Evolutionary conservation across 1,140 invertebrate species (phyloP).

Genomic region (Drosophila parabipectinata): DNA sequence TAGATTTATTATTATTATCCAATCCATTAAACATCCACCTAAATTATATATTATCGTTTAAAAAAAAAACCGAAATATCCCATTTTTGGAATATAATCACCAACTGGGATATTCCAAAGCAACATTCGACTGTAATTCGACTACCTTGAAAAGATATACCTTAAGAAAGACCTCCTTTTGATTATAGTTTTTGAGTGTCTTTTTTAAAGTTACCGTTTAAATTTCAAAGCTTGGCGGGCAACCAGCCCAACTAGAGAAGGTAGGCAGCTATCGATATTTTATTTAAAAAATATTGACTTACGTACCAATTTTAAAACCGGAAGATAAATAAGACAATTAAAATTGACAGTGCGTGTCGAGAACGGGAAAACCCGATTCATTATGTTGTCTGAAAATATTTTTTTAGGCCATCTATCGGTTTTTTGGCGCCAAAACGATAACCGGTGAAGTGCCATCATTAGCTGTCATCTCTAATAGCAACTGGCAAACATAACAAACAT

Average conservation of each 20-base stretch:
- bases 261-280: not conserved
- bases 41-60: too few species aligned
- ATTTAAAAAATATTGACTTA: too few species aligned
- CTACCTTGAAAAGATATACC: too few species aligned
- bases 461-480: constrained; percentile 35
- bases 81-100: too few species aligned
- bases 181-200: too few species aligned
- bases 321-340: not conserved
- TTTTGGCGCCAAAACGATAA: constrained; percentile 7
- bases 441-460: constrained; percentile 14
- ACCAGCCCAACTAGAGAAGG: not conserved
- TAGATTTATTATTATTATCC: too few species aligned
- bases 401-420: not conserved
- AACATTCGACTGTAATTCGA: too few species aligned
- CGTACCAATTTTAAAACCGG: not conserved
- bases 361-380: not conserved
- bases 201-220: not conserved
- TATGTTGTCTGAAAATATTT: not conserved
- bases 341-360: not conserved
- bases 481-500: constrained; percentile 24
- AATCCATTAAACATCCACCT: too few species aligned
- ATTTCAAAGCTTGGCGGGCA: not conserved
- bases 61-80: too few species aligned
- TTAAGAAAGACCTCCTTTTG: too few species aligned
- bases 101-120: too few species aligned